phyloP scores from a whole-genome alignment of 2,113 vertebrate genomes.

The Oophaga pumilio region DNA sequence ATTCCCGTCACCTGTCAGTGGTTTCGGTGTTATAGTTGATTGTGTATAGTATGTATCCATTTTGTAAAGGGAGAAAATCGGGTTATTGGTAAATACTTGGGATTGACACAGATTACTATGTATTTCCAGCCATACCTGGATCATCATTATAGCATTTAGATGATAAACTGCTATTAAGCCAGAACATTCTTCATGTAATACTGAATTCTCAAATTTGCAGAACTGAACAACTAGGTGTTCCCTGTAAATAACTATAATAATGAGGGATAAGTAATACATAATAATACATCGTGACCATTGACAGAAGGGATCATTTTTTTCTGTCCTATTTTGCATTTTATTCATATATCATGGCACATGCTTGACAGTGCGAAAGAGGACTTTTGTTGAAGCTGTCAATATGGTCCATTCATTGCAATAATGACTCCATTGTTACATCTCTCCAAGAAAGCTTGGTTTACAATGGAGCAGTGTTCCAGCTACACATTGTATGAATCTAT shows the following conservation, averaged over 20 bases:
- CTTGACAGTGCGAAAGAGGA: neutral
- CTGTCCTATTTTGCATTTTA: neutral
- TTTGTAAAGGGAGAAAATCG: neutral
- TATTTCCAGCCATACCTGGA: neutral
- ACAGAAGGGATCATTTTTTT: neutral
- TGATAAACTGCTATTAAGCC: neutral
- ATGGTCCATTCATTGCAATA: conserved; percentile 8
- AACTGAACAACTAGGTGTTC: neutral
- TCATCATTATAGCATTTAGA: conserved; percentile 27
- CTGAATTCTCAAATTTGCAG: neutral
- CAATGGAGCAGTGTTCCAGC: conserved; percentile 6
- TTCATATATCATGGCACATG: neutral
- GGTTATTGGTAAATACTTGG: neutral
- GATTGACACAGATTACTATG: neutral
- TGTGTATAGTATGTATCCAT: neutral
- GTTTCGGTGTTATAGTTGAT: too few relatives aligned
- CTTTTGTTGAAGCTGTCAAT: conserved; percentile 15
- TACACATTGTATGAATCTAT: neutral
- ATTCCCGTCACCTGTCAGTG: too few relatives aligned
- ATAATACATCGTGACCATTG: neutral
- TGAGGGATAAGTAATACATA: neutral
- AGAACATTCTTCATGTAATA: neutral
- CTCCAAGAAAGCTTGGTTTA: neutral
- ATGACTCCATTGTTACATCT: neutral
- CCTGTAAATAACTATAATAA: neutral